phyloP scores from a whole-genome alignment of 1,140 invertebrate genomes.

The Cotesia glomerata region DNA sequence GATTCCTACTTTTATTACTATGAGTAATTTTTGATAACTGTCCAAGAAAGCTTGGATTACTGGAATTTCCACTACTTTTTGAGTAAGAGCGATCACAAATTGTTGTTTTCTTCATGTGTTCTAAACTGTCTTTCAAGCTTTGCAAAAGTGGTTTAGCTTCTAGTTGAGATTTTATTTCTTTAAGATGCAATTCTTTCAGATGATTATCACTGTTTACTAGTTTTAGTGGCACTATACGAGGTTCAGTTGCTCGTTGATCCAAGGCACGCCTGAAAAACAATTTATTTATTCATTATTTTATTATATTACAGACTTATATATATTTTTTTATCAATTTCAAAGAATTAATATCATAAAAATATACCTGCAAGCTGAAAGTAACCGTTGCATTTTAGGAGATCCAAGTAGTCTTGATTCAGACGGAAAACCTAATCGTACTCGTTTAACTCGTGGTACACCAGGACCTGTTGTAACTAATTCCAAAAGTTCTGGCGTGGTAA shows the following conservation, averaged over 20 bases:
- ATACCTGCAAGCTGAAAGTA: constrained; percentile 61
- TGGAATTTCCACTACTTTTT: constrained; percentile 37
- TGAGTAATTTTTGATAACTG: constrained; percentile 58
- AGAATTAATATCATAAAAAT: neutral
- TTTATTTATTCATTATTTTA: neutral
- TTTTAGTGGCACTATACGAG: constrained; percentile 55
- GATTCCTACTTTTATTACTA: constrained; percentile 54
- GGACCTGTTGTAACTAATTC: constrained; percentile 58
- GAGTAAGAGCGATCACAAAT: constrained; percentile 55
- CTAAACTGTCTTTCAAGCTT: constrained; percentile 54
- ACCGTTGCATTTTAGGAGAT: constrained; percentile 58
- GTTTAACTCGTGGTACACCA: constrained; percentile 55
- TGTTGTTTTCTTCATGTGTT: constrained; percentile 57
- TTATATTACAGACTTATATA: neutral
- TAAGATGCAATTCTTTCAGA: constrained; percentile 54
- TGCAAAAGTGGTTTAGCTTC: constrained; percentile 58
- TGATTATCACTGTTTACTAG: constrained; percentile 42
- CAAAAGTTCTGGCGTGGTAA: constrained; percentile 54
- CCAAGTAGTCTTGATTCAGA: constrained; percentile 56
- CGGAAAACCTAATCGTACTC: constrained; percentile 54
- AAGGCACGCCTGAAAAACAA: constrained; percentile 52
- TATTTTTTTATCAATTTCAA: neutral
- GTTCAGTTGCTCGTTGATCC: constrained; percentile 58
- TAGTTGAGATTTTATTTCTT: constrained; percentile 56
- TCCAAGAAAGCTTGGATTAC: constrained; percentile 49